phyloP scores from a whole-genome alignment of 37 sponge, comb jelly and placozoan genomes.

The Chondrosia reniformis region DNA sequence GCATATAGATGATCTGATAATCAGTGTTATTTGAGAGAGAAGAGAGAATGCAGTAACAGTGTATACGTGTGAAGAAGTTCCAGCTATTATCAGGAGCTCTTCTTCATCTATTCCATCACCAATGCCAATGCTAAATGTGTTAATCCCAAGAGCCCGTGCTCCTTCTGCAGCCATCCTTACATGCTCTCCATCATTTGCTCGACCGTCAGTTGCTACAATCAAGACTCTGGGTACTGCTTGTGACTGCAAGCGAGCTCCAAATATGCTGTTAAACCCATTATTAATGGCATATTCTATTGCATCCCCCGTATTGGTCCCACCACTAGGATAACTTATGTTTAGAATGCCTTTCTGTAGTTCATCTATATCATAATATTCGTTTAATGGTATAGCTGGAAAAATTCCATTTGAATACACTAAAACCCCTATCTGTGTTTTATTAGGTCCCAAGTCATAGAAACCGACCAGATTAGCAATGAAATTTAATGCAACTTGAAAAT shows the following conservation, averaged over 20 bases:
- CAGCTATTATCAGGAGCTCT: slow-evolving; percentile 4
- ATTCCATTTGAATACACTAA: neutral
- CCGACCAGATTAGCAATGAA: neutral
- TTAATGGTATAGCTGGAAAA: neutral
- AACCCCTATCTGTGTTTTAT: neutral
- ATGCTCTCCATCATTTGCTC: neutral
- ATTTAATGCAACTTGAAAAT: neutral
- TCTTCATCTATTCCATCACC: neutral
- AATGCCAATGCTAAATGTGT: slow-evolving; percentile 16
- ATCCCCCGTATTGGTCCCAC: slow-evolving; percentile 15
- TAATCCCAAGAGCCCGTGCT: neutral
- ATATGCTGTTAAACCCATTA: neutral
- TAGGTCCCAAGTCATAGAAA: neutral
- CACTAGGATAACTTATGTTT: slow-evolving; percentile 3
- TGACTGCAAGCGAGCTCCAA: neutral
- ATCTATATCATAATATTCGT: neutral
- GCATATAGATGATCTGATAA: neutral
- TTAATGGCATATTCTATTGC: neutral
- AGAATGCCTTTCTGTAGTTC: neutral
- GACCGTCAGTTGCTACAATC: slow-evolving; percentile 28
- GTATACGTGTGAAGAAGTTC: slow-evolving; percentile 2
- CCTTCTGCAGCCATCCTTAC: neutral
- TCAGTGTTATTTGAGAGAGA: neutral
- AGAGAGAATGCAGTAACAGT: neutral
- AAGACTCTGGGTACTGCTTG: neutral